These are phyloP conservation scores for Drosophila watanabei DNA, from an alignment of 1,140 invertebrate species.

Conservation along the genomic window DNA sequence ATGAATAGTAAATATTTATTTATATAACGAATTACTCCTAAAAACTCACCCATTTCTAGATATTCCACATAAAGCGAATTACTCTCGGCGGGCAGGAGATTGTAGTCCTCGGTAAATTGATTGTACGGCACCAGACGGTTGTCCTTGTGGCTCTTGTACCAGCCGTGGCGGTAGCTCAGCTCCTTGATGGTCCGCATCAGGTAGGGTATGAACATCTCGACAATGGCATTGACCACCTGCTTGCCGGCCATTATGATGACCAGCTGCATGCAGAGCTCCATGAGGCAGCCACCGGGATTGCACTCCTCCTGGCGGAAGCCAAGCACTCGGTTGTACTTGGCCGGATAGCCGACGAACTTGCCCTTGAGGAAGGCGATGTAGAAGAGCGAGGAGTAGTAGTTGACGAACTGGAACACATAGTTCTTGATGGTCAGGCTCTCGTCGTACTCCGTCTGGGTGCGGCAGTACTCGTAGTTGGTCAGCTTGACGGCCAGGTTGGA, in stretches of 20 bases:
- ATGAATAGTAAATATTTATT: no score
- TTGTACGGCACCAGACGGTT: conserved; percentile 85
- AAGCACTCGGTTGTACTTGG: conserved; percentile 91
- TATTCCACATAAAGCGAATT: conserved; percentile 93
- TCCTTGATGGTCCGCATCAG: conserved; percentile 84
- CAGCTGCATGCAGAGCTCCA: conserved; percentile 93
- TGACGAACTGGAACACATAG: conserved; percentile 95
- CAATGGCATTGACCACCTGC: conserved; percentile 92
- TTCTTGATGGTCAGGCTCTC: conserved; percentile 94
- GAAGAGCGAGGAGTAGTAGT: conserved; percentile 94
- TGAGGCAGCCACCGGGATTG: conserved; percentile 92
- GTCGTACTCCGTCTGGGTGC: conserved; percentile 94
- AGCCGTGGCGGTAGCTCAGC: conserved; percentile 61
- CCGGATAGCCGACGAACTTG: conserved; percentile 92
- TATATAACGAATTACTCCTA: no score
- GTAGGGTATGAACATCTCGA: conserved; percentile 91
- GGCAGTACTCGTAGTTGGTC: conserved; percentile 93
- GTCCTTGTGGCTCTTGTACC: conserved; percentile 54
- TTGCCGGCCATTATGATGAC: conserved; percentile 95
- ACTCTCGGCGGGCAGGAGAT: conserved; percentile 89
- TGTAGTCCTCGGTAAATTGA: conserved; percentile 93
- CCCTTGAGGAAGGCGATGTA: conserved; percentile 95
- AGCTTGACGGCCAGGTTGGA: conserved; percentile 86
- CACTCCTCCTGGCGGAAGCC: conserved; percentile 88
- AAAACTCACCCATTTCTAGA: conserved; percentile 92